Evolutionary conservation across 2,888 invertebrate species (phyloP).

Genomic region (Andrena haemorrhoa): DNA sequence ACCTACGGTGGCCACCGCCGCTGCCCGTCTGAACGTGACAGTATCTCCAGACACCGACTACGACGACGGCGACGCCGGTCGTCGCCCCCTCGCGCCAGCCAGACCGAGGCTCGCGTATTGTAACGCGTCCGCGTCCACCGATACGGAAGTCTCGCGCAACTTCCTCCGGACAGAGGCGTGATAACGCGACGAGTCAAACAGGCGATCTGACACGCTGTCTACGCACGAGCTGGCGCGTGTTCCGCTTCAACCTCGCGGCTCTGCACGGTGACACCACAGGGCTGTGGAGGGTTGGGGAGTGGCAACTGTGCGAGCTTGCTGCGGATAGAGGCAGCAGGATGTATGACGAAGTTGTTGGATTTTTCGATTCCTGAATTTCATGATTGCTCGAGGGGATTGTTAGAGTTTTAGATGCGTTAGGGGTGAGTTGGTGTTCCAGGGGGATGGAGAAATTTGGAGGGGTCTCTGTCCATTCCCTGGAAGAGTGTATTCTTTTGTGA

Average conservation of each 20-base stretch:
- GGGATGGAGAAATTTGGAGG: too few species aligned
- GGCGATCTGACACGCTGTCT: constrained; percentile 15
- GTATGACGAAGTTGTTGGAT: too few species aligned
- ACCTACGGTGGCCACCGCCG: constrained; percentile 34
- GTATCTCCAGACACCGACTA: constrained; percentile 79
- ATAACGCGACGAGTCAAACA: constrained; percentile 48
- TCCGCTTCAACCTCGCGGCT: neutral
- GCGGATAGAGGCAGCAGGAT: too few species aligned
- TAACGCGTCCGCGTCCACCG: constrained; percentile 44
- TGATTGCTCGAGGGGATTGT: too few species aligned
- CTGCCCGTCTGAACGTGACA: constrained; percentile 80
- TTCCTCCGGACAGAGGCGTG: constrained; percentile 41
- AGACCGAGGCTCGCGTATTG: constrained; percentile 49
- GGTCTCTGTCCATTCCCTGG: too few species aligned
- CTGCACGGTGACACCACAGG: neutral
- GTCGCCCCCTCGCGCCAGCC: constrained; percentile 49
- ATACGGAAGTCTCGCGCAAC: constrained; percentile 56
- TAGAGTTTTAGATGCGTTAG: too few species aligned
- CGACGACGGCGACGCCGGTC: constrained; percentile 76
- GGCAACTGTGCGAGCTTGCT: too few species aligned
- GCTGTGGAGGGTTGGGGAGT: neutral
- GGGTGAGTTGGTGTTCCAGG: too few species aligned
- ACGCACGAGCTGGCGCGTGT: neutral
- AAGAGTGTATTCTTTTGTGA: too few species aligned
- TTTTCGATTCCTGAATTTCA: too few species aligned